phyloP scores from a whole-genome alignment of 2,797 vertebrate species.

The Eospalax fontanierii region DNA sequence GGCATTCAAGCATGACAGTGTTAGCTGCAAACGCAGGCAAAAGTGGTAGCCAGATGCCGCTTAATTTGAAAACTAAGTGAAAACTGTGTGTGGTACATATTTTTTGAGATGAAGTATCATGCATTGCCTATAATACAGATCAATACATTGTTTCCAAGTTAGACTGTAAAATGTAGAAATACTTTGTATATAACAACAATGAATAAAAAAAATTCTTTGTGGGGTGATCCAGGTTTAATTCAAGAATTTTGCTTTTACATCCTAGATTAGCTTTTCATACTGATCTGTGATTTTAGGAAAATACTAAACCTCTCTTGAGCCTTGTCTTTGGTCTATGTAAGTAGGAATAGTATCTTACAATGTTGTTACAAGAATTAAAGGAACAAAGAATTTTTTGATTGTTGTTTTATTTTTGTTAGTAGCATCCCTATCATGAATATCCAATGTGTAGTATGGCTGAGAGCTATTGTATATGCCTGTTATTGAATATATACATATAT shows the following conservation, averaged over 20 bases:
- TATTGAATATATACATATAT: too few relatives aligned
- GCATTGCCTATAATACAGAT: neutral
- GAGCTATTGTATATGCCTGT: neutral
- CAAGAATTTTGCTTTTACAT: neutral
- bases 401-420: neutral
- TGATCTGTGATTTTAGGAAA: conserved; percentile 29
- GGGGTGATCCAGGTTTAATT: conserved; percentile 31
- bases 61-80: neutral
- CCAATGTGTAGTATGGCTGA: neutral
- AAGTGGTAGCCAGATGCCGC: neutral
- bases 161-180: neutral
- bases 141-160: neutral
- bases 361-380: conserved; percentile 2
- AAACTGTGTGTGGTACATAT: neutral
- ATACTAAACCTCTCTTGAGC: neutral
- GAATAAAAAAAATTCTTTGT: neutral
- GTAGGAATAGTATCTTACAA: neutral
- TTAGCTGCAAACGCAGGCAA: neutral
- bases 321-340: neutral
- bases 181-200: neutral
- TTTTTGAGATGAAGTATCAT: neutral
- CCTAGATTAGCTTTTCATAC: neutral
- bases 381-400: neutral
- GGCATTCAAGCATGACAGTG: neutral
- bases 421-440: neutral